A percentile compares a stretch with the other conserved stretches of the same genome.
phyloP scores from a whole-genome alignment of 2,113 vertebrate genomes.

The Callopanchax toddi region DNA sequence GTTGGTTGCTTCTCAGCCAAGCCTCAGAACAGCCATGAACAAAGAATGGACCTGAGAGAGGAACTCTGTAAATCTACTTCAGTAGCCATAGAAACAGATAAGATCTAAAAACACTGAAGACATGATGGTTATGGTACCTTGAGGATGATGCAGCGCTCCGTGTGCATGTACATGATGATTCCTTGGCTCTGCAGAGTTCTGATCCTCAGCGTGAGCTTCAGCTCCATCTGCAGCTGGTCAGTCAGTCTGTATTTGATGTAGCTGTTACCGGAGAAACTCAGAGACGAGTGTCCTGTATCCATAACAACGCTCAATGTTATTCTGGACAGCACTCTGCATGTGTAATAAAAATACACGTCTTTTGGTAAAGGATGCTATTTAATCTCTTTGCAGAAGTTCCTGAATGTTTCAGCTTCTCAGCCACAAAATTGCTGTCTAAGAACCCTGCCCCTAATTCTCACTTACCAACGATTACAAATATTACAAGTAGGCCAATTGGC shows the following conservation, averaged over 20 bases:
- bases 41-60: too few relatives aligned
- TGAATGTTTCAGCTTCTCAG: too few relatives aligned
- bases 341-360: not conserved
- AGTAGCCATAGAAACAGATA: too few relatives aligned
- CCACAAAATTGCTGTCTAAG: too few relatives aligned
- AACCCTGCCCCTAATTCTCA: too few relatives aligned
- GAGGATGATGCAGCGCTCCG: conserved; percentile 90
- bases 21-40: too few relatives aligned
- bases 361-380: too few relatives aligned
- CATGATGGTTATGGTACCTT: conserved; percentile 80
- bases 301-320: conserved; percentile 3
- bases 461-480: too few relatives aligned
- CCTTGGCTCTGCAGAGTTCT: conserved; percentile 93
- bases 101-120: too few relatives aligned
- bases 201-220: conserved; percentile 92
- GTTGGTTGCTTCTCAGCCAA: too few relatives aligned
- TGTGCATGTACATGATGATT: conserved; percentile 93
- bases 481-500: too few relatives aligned
- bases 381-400: not conserved
- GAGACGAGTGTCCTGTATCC: conserved; percentile 89
- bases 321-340: not conserved
- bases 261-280: conserved; percentile 97
- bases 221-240: conserved; percentile 86
- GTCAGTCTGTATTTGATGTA: conserved; percentile 96
- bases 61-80: too few relatives aligned